Evolutionary conservation across 2,888 invertebrate genomes (phyloP), one percentile per base, ranked within the genome.

Genomic region (Amblyteles armatorius): DNA sequence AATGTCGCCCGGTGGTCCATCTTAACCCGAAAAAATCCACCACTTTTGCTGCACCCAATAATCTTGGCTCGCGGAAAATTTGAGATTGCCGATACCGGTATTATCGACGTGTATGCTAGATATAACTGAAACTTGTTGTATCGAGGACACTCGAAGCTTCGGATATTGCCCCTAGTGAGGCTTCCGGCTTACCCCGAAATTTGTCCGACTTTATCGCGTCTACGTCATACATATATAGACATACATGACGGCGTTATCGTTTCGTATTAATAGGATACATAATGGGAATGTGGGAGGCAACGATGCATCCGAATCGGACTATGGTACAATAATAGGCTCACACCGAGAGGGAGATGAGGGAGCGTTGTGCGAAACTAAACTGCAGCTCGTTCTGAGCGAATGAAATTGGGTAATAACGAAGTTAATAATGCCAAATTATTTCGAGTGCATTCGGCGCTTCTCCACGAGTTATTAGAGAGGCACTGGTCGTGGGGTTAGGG

Each of bases 401-500:
- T 82, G 57, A 78, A 82, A 72, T 82, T 78, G 65, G 77, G 72
- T 71, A 72, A 82, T 82, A 78, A 67, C 71, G 71, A 67, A 40
- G 82, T 82, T 82, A 67, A 78, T 72, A 82, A 72, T 48, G 60
- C 57, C 65, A 82, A 55, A 82, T 72, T 57, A 82, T 78, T 72
- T 72, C 55, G 82, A 82, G 57, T 55, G 65, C 68, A 44, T 60
- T 50, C 68, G 68, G 19, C 50, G 63, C 65, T 63, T 36, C 65
- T 29, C 11, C 36, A 50, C 22, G 63, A 65, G 48, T 65, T 63
- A 36, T 76, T 50, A 22, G 40, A 60, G 26, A 26, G 44, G 29
- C 26, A 44, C 16, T 0, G 44, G 22, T 19, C 7, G 7, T 9
- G 26, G 13, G 26, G 13, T 26, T 9, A 26, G 26, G 60, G 11